Evolutionary conservation across 2,797 vertebrate genomes (phyloP).

Genomic region (Neostethus bicornis): DNA sequence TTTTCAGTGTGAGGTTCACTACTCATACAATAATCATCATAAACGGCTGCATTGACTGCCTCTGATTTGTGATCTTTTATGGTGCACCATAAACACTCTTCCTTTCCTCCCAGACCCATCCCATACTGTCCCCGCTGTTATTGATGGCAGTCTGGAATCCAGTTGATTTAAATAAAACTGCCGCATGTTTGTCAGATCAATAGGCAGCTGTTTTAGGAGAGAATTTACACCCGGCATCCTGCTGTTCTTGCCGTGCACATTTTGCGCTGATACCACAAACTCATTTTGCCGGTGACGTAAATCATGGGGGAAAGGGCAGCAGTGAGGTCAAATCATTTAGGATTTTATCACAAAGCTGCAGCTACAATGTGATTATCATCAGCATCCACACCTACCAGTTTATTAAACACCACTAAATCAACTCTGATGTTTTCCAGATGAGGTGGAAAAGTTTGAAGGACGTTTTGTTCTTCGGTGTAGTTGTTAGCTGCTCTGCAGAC

Average conservation of each 20-base stretch:
- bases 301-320: conserved; percentile 47
- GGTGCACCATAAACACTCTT: conserved; percentile 44
- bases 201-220: conserved; percentile 63
- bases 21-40: conserved; percentile 48
- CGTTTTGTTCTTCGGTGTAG: conserved; percentile 36
- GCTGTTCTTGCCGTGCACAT: conserved; percentile 60
- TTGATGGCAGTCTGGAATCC: conserved; percentile 55
- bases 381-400: conserved; percentile 29
- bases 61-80: conserved; percentile 68
- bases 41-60: conserved; percentile 53
- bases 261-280: conserved; percentile 59
- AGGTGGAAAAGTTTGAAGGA: conserved; percentile 47
- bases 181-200: conserved; percentile 53
- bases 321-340: conserved; percentile 68
- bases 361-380: conserved; percentile 48
- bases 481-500: conserved; percentile 14
- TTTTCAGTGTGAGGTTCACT: conserved; percentile 15
- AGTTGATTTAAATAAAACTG: conserved; percentile 62
- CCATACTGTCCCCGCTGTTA: conserved; percentile 48
- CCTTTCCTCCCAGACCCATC: conserved; percentile 27
- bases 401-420: conserved; percentile 36
- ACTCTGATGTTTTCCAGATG: conserved; percentile 48
- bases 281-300: conserved; percentile 51
- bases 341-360: conserved; percentile 49
- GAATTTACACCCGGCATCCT: conserved; percentile 56